Percentiles rank a stretch among this genome's conserved stretches.
Conservation (phyloP, 2,113 vertebrate species). For the Lucifuga dentata region DNA sequence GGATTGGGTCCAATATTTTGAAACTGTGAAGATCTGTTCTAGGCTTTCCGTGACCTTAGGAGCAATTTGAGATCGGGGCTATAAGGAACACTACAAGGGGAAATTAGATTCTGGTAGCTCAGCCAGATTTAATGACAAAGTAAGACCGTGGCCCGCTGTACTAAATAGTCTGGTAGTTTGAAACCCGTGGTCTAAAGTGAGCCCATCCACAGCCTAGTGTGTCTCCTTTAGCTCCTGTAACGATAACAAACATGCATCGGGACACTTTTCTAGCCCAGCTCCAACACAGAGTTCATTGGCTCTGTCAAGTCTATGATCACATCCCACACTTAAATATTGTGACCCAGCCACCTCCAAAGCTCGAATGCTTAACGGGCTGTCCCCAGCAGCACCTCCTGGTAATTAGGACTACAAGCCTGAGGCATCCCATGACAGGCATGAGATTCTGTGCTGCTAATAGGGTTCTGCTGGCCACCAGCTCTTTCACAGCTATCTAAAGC, state of each 20-base stretch:
- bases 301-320: conserved; percentile 39
- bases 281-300: conserved; percentile 30
- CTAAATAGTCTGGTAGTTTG: too few relatives aligned
- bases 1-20: too few relatives aligned
- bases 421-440: conserved; percentile 24
- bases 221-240: conserved; percentile 37
- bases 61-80: too few relatives aligned
- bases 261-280: conserved; percentile 53
- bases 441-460: conserved; percentile 36
- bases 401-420: conserved; percentile 49
- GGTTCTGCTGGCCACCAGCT: conserved; percentile 28
- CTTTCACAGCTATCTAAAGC: conserved; percentile 7
- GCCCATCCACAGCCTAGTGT: conserved; percentile 29
- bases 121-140: too few relatives aligned
- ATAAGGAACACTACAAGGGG: too few relatives aligned
- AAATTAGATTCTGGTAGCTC: too few relatives aligned
- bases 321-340: conserved; percentile 29
- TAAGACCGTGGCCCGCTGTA: too few relatives aligned
- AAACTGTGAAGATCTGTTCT: too few relatives aligned
- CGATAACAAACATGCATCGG: conserved; percentile 48
- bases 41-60: too few relatives aligned
- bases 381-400: conserved; percentile 21
- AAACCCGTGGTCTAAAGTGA: conserved; percentile 9
- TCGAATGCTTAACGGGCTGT: conserved; percentile 28
- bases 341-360: conserved; percentile 39